Base-by-base conservation (phyloP, 2,113 vertebrate species). In the Centropus bengalensis region DNA sequence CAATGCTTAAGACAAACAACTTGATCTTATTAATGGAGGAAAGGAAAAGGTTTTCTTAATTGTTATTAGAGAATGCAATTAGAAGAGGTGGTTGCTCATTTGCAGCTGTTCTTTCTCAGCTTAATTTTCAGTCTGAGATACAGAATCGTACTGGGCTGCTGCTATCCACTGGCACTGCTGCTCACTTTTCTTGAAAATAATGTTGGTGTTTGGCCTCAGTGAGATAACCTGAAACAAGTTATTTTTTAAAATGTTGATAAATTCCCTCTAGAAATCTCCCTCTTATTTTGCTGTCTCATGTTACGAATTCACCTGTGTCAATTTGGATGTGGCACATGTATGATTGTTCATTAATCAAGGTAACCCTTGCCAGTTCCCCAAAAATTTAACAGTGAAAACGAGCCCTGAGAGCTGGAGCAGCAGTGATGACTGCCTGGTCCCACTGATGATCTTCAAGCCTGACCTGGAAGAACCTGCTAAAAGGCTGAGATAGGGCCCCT, bases 261-360 rank as follows among this genome's bases (percentile, higher is more conserved):
- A 33, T 68, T 76, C 19, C 13, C 10, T 70, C 10, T 52, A 26
- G 71, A 86, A 81, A 62, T 59, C 21, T 74, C 47, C 22, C 13
- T 88, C 36, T 85, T 51, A n/a, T 24, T 86, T 95, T 87, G 27
- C 54, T 28, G 6, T 75, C 66, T 52, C 11, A 7, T 21, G 30
- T 71, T 84, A 49, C 14, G 59, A 58, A 64, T 14, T 73, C 56
- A 8, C 13, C 23, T 32, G 14, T 2, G 1, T 55, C 67, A 6
- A 54, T 54, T 62, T 59, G 55, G 26, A 79, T 51, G 45, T 69
- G 15, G 7, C 0, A 0, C 49, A 7, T 38, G 33, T 90, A 59
- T 22, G 27, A 22, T 33, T 73, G 14, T 28, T 84, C 0, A 0
- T 70, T 68, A 26, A 23, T 71, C 30, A 32, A 38, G 33, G 16